A percentile compares a stretch with the other conserved stretches of the same genome.
phyloP scores from a whole-genome alignment of 1,140 invertebrate species.

The Drosophila eugracilis region DNA sequence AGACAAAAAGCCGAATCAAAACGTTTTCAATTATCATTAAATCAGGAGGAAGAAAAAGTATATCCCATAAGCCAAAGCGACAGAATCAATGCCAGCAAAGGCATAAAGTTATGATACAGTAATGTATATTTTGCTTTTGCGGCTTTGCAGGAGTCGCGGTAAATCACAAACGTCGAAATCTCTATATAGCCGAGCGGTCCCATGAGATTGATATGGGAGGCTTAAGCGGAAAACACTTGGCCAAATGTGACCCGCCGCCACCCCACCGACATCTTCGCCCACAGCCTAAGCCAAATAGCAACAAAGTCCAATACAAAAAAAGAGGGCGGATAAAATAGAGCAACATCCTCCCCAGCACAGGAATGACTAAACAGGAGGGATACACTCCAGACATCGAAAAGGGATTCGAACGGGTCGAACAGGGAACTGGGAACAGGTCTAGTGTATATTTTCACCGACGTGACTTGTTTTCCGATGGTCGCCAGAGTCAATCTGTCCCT shows the following conservation, averaged over 20 bases:
- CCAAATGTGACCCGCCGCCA: conserved; percentile 67
- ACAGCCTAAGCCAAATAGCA: conserved; percentile 57
- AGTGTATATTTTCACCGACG: conserved; percentile 71
- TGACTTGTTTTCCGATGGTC: conserved; percentile 70
- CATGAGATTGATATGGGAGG: conserved; percentile 79
- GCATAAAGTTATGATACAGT: conserved; percentile 74
- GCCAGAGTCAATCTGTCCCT: conserved; percentile 59
- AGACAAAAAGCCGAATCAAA: conserved; percentile 19
- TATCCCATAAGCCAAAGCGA: conserved; percentile 51
- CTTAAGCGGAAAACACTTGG: conserved; percentile 81
- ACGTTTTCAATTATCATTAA: conserved; percentile 69
- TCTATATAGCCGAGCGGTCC: conserved; percentile 77
- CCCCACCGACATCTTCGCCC: conserved; percentile 22
- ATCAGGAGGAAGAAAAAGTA: conserved; percentile 31
- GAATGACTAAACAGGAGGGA: conserved; percentile 32
- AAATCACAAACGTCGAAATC: conserved; percentile 82
- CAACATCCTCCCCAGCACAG: conserved; percentile 45
- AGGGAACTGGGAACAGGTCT: too few relatives aligned
- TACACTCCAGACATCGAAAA: conserved; percentile 2
- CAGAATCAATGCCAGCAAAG: conserved; percentile 56
- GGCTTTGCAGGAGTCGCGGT: conserved; percentile 41
- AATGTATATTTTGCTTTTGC: conserved; percentile 47
- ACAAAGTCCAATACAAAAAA: conserved; percentile 53
- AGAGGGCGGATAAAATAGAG: conserved; percentile 65
- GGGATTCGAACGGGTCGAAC: too few relatives aligned